Base-by-base conservation (phyloP, 2,888 invertebrate species). In the Aleiodes testaceus region DNA sequence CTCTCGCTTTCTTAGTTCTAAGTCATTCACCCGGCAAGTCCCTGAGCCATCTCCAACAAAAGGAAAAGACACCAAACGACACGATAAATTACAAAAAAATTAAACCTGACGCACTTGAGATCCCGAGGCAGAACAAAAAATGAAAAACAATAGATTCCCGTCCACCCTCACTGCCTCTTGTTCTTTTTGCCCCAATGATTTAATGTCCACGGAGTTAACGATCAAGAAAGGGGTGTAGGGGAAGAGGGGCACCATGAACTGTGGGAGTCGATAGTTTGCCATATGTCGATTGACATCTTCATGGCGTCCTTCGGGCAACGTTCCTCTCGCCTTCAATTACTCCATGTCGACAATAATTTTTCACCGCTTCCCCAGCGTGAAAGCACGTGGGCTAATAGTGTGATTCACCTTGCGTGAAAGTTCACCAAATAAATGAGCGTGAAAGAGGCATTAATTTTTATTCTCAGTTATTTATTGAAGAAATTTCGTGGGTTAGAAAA, bases 61-160 rank as follows among this genome's bases (percentile, higher is more conserved):
- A 55, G 47, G 42, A n/a, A 44, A 42, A 69, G 47, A 45, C 52
- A 66, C 47, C 20, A 6, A 36, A 36, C 36, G 36, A 36, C 11
- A 36, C 36, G 11, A 36, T 36, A 36, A 55, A 16, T 30, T 14
- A 30, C 9, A 30, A 36, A 36, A 26, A 36, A 36, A 36, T 36
- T 36, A 59, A 59, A 74, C 66, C 63, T 66, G 74, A 74, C 30
- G 55, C 49, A 69, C 66, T 66, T 52, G 66, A 18, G 50, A 47
- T 26, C 50, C 36, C 30, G 42, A n/a, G 26, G 65, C 16, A 74
- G 66, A 66, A 66, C 65, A 72, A 72, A 59, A 67, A 50, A 14
- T 30, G n/a, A 69, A 68, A 70, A 74, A 75, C 79, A 76, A 81
- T 81, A 79, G 79, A 81, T 82, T 79, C 75, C 79, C 73, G 82